A percentile compares a stretch with the other conserved stretches of the same genome.
Conservation (phyloP, 2,888 invertebrate species). For the Amphipyra berbera region DNA sequence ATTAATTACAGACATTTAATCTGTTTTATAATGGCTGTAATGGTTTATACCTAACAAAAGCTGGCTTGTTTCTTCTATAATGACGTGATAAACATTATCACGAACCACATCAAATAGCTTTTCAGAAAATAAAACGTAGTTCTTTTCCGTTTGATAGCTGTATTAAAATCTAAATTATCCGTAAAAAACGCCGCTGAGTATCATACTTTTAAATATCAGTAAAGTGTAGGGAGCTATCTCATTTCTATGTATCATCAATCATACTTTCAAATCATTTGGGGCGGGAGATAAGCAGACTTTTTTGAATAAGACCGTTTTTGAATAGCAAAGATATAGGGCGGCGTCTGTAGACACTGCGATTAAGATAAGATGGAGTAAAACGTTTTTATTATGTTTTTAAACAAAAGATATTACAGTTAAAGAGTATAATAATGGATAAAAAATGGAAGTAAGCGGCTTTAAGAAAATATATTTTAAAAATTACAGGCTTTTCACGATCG, state of each 20-base stretch:
- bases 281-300: conserved; percentile 68
- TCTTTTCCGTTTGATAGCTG: conserved; percentile 22
- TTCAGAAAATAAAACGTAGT: conserved; percentile 27
- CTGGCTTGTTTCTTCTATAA: conserved; percentile 13
- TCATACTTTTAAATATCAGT: conserved; percentile 70
- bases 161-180: conserved; percentile 48
- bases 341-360: conserved; percentile 60
- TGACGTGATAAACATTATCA: conserved; percentile 31
- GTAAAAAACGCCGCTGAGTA: conserved; percentile 55
- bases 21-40: conserved; percentile 16
- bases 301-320: conserved; percentile 70
- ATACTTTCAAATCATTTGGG: conserved; percentile 77
- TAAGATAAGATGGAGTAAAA: conserved; percentile 65
- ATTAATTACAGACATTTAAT: conserved; percentile 39
- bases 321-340: conserved; percentile 66
- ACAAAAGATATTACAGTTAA: conserved; percentile 62
- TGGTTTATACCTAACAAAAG: conserved; percentile 18
- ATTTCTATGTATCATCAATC: conserved; percentile 76
- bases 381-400: conserved; percentile 66
- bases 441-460: conserved; percentile 56
- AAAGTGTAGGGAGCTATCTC: conserved; percentile 68
- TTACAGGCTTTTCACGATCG: conserved; percentile 68
- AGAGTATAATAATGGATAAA: conserved; percentile 58
- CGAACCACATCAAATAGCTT: conserved; percentile 21
- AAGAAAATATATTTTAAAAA: conserved; percentile 70